Evolutionary conservation across 2,113 vertebrate species (phyloP).

Genomic region (Phodopus roborovskii): DNA sequence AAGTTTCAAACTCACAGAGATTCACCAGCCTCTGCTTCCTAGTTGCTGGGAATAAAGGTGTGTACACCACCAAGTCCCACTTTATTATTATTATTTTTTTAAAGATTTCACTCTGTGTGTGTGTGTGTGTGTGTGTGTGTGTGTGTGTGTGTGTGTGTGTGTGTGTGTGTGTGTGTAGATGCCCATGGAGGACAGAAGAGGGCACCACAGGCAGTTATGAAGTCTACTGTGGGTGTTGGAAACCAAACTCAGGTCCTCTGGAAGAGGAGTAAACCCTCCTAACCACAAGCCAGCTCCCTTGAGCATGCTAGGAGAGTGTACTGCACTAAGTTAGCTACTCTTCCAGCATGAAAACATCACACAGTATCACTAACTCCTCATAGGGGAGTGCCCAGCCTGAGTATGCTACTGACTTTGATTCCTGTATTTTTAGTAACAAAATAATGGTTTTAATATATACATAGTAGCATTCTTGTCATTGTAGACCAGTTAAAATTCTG

Average conservation of each 20-base stretch:
- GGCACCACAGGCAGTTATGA: neutral
- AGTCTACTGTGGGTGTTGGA: neutral
- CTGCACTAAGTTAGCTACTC: neutral
- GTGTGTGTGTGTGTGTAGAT: neutral
- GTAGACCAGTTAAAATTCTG: neutral
- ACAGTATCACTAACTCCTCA: neutral
- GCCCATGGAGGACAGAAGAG: neutral
- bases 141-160: neutral
- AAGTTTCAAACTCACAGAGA: neutral
- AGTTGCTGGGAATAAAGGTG: neutral
- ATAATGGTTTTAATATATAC: neutral
- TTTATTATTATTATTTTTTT: neutral
- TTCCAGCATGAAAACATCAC: neutral
- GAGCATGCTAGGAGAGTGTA: neutral
- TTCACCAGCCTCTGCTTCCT: neutral
- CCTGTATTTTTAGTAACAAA: neutral
- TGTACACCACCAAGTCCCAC: neutral
- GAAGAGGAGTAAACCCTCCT: neutral
- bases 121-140: neutral
- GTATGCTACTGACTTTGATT: neutral
- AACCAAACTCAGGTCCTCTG: neutral
- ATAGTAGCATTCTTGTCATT: neutral
- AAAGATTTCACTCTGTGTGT: neutral
- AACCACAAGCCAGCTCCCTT: neutral
- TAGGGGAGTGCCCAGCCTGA: neutral